Conservation (phyloP, 2,797 vertebrate species). For the Siniperca obscura region DNA sequence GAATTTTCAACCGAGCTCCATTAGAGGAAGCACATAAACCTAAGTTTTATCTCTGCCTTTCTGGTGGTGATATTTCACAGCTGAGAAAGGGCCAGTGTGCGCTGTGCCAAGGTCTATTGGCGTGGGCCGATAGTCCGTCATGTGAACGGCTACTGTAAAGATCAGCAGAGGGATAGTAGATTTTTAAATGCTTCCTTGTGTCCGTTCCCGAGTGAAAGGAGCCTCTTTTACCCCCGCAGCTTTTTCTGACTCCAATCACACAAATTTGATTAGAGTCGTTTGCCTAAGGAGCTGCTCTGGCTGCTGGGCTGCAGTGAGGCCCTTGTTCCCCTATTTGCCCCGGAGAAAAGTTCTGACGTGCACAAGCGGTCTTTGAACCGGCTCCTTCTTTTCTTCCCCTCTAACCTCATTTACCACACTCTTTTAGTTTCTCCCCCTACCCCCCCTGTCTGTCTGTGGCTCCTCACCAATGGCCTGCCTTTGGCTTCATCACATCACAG, state of each 20-base stretch:
- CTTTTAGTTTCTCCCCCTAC: conserved; percentile 31
- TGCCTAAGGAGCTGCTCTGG: conserved; percentile 72
- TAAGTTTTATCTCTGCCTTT: conserved; percentile 56
- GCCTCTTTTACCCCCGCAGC: conserved; percentile 65
- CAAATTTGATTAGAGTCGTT: conserved; percentile 84
- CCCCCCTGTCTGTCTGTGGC: conserved; percentile 32
- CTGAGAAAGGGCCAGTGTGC: conserved; percentile 63
- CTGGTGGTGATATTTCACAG: conserved; percentile 64
- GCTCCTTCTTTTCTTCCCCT: conserved; percentile 67
- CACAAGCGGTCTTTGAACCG: conserved; percentile 72
- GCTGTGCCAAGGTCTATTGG: conserved; percentile 66
- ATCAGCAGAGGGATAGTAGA: conserved; percentile 59
- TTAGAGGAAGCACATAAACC: conserved; percentile 58
- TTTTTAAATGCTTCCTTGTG: conserved; percentile 78
- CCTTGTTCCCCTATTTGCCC: conserved; percentile 76
- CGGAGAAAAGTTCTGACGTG: conserved; percentile 69
- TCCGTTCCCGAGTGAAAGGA: conserved; percentile 71
- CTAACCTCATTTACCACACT: conserved; percentile 74
- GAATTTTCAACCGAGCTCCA: conserved; percentile 47
- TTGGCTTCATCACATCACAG: conserved; percentile 59
- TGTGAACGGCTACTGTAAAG: conserved; percentile 76
- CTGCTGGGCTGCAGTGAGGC: conserved; percentile 68
- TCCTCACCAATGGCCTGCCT: conserved; percentile 44
- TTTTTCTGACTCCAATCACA: conserved; percentile 77
- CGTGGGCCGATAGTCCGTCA: conserved; percentile 67